Base-by-base conservation (phyloP, 2,113 vertebrate genomes). In the Numenius arquata region DNA sequence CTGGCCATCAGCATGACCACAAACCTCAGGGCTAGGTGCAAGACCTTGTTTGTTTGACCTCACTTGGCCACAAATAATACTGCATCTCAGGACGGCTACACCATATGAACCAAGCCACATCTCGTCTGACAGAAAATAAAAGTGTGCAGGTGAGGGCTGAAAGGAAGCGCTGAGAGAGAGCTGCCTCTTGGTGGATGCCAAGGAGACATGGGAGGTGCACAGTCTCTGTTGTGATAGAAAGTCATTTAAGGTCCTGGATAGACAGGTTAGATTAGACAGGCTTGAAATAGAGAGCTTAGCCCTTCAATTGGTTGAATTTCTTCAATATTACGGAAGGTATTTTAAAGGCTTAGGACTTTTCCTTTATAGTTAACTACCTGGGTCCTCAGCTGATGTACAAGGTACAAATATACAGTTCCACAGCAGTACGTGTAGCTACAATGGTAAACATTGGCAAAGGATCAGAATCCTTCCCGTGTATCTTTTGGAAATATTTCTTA, bases 331-430 rank as follows among this genome's bases (percentile, higher is more conserved):
- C 62, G 14, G 20, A 87, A 4, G 4, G 11, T 56, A 48, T 68
- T 94, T 88, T 86, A 85, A 92, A 91, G 67, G 15, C n/a, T 83
- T 58, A 34, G n/a, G 75, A 79, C 30, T 85, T 85, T n/a, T 70
- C 6, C 25, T 66, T 74, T 86, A 47, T 30, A 74, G 17, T 84
- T 93, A 74, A 26, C 61, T 84, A 15, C 15, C 9, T 29, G 17
- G 13, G 19, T 84, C n/a, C 36, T 87, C 62, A 82, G 40, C 43
- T 58, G 34, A 34, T 78, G 36, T 15, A 40, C 12, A 58, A 75
- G 15, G 4, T 50, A 32, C 68, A 83, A 93, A 81, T 5, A 8
- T 38, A 45, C 27, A 38, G n/a, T 38, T 65, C 50, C 47, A 36
- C 1, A 4, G 18, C 55, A 71, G 41, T 13, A 61, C 2, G 1